These are phyloP conservation scores for Brachionus calyciflorus DNA, from an alignment of 1,140 invertebrate genomes.

Conservation along the genomic window DNA sequence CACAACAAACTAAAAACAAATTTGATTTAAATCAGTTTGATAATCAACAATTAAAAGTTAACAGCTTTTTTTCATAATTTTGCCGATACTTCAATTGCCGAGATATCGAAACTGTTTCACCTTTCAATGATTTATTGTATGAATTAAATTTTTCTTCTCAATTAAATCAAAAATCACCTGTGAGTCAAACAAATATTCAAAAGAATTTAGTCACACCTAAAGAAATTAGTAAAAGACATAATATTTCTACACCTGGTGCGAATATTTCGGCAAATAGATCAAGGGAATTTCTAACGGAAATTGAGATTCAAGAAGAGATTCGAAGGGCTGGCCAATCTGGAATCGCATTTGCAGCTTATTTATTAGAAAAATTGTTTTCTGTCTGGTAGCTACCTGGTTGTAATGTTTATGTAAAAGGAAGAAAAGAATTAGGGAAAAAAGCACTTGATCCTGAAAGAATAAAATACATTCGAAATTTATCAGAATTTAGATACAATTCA, in stretches of 20 bases:
- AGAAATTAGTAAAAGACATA: background rate
- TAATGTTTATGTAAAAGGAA: conserved; percentile 5
- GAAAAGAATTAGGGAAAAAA: background rate
- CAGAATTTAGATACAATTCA: background rate
- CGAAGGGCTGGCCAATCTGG: background rate
- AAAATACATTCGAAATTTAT: conserved; percentile 3
- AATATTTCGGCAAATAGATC: background rate
- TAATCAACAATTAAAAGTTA: background rate
- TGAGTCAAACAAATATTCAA: background rate
- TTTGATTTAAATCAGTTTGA: background rate
- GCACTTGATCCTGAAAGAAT: background rate
- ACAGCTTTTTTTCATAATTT: background rate
- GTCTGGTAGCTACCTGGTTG: background rate
- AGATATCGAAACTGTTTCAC: too few relatives aligned
- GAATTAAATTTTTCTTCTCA: too few relatives aligned
- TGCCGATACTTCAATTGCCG: background rate
- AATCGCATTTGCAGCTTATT: background rate
- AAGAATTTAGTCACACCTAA: background rate
- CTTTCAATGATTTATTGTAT: too few relatives aligned
- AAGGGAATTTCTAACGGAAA: background rate
- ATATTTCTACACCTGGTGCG: background rate
- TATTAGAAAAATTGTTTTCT: conserved; percentile 2
- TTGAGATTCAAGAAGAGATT: background rate
- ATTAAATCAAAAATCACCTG: background rate
- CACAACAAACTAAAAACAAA: background rate